A percentile compares a stretch with the other conserved stretches of the same genome.
Conservation (phyloP, 2,888 invertebrate genomes). For the Papilio protenor region DNA sequence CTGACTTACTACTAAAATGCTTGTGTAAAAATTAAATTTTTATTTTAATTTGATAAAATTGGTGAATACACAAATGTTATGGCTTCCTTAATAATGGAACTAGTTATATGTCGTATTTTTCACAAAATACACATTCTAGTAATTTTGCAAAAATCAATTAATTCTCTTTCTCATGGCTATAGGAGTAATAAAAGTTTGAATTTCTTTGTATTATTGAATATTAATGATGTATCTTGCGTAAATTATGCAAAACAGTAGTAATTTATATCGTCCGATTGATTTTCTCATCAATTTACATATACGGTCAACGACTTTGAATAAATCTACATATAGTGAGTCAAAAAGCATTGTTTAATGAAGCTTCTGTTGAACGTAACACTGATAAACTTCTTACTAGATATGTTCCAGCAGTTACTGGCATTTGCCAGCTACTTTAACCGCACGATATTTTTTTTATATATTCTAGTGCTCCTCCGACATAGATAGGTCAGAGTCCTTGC, state of each 20-base stretch:
- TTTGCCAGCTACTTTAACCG: conserved; percentile 13
- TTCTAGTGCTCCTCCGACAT: no score
- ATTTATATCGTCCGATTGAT: conserved; percentile 33
- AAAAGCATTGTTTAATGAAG: neutral
- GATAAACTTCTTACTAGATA: neutral
- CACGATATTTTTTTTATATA: no score
- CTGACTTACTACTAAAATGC: neutral
- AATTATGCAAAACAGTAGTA: conserved; percentile 10
- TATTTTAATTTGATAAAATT: neutral
- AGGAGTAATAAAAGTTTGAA: neutral
- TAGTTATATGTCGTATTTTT: neutral
- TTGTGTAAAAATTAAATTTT: neutral
- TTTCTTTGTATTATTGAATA: conserved; percentile 6
- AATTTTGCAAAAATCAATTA: neutral
- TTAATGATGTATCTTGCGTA: conserved; percentile 19
- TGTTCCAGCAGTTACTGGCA: neutral
- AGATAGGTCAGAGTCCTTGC: no score
- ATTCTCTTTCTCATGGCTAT: conserved; percentile 3
- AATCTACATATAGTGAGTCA: conserved; percentile 6
- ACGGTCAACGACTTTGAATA: neutral
- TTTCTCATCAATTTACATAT: conserved; percentile 35
- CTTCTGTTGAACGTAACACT: neutral
- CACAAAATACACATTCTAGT: neutral
- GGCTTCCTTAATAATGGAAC: no score
- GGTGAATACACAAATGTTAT: neutral